Evolutionary conservation across 2,113 vertebrate genomes (phyloP).

Genomic region (Octodon degus): DNA sequence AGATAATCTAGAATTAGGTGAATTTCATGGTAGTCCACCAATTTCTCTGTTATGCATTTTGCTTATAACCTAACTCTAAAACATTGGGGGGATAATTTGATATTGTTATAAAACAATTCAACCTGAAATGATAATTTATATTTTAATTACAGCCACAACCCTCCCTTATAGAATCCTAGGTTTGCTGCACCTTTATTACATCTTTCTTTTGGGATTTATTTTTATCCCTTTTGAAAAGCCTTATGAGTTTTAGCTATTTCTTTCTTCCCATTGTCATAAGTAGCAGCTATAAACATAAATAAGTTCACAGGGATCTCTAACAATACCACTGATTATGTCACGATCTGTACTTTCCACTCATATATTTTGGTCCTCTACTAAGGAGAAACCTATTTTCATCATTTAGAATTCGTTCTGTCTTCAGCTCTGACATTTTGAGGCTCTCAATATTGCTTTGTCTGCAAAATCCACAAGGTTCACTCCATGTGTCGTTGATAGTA

Average conservation of each 20-base stretch:
- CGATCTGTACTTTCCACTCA: neutral
- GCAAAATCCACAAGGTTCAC: neutral
- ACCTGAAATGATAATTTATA: neutral
- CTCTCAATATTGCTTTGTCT: neutral
- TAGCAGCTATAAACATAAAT: neutral
- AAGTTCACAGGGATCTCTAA: neutral
- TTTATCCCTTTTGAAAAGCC: neutral
- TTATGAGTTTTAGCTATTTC: neutral
- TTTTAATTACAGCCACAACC: neutral
- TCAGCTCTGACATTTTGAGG: neutral
- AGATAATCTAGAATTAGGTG: neutral
- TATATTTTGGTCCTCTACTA: neutral
- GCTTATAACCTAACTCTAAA: neutral
- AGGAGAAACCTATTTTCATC: neutral
- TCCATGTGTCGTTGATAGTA: neutral
- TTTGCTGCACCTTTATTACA: neutral
- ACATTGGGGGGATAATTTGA: neutral
- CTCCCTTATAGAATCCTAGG: neutral
- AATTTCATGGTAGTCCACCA: neutral
- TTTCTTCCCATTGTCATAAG: neutral
- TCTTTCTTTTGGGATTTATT: neutral
- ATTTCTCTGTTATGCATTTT: neutral
- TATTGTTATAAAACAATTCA: neutral
- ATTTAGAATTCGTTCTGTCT: neutral
- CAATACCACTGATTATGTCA: neutral